Evolutionary conservation across 2,888 invertebrate species (phyloP).

Genomic region (Dynastes maya): DNA sequence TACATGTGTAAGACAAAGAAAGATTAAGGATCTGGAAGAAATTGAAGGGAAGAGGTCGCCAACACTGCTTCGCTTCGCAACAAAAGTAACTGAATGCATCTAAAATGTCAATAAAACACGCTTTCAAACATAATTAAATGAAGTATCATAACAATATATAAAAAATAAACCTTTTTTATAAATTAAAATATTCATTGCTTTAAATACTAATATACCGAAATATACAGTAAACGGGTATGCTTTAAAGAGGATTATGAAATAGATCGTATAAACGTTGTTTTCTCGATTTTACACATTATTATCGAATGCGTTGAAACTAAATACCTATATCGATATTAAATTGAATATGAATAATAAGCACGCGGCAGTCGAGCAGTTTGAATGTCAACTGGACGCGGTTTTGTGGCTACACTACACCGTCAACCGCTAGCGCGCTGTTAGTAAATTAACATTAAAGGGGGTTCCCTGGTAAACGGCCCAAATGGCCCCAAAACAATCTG

Average conservation of each 20-base stretch:
- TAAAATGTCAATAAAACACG: too few species aligned
- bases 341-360: constrained; percentile 52
- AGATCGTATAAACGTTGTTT: constrained; percentile 10
- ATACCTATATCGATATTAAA: constrained; percentile 39
- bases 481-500: constrained; percentile 50
- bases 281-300: constrained; percentile 6
- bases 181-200: too few species aligned
- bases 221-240: too few species aligned
- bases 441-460: constrained; percentile 50
- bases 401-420: constrained; percentile 50
- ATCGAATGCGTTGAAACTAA: constrained; percentile 27
- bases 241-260: constrained; percentile 4
- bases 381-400: constrained; percentile 53
- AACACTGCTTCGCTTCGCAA: too few species aligned
- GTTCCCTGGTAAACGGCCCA: constrained; percentile 41
- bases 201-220: too few species aligned
- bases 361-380: constrained; percentile 50
- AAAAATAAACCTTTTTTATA: too few species aligned
- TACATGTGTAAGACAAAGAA: too few species aligned
- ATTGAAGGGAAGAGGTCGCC: too few species aligned
- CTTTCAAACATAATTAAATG: too few species aligned
- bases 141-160: too few species aligned
- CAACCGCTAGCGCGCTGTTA: constrained; percentile 48
- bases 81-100: too few species aligned
- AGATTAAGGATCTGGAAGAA: too few species aligned